phyloP scores from a whole-genome alignment of 2,797 vertebrate species.

The Sebastes steindachneri region DNA sequence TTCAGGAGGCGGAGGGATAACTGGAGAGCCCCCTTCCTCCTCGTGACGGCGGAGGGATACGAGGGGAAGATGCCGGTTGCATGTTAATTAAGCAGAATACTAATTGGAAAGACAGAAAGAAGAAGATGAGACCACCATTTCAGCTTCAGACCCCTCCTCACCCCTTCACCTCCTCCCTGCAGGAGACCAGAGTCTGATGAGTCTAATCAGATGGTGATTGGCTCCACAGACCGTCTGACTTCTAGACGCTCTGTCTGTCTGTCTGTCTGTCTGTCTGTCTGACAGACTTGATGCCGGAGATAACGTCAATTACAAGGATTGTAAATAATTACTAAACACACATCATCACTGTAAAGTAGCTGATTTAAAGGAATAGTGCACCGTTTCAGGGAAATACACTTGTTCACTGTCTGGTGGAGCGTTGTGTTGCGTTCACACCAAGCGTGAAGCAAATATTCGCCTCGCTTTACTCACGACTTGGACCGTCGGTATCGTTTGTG shows the following conservation, averaged over 20 bases:
- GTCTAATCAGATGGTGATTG: slow-evolving; percentile 58
- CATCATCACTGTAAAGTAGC: neutral
- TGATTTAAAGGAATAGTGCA: neutral
- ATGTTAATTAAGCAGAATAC: slow-evolving; percentile 80
- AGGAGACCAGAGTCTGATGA: slow-evolving; percentile 60
- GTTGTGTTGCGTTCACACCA: too few relatives aligned
- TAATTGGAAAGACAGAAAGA: slow-evolving; percentile 69
- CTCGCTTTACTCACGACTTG: too few relatives aligned
- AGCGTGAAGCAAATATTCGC: too few relatives aligned
- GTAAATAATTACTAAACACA: neutral
- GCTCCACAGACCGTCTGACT: neutral
- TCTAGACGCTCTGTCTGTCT: neutral
- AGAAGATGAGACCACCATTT: slow-evolving; percentile 17
- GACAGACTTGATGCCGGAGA: slow-evolving; percentile 10
- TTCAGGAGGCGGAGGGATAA: slow-evolving; percentile 68
- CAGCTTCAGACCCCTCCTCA: neutral
- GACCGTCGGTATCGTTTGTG: too few relatives aligned
- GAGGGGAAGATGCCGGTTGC: slow-evolving; percentile 70
- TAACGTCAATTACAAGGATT: neutral
- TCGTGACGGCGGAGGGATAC: slow-evolving; percentile 58
- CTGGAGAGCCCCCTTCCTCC: slow-evolving; percentile 51
- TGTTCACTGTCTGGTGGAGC: too few relatives aligned
- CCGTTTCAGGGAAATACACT: too few relatives aligned
- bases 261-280: slow-evolving; percentile 10
- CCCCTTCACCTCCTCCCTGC: slow-evolving; percentile 14